Percentiles rank a stretch among this genome's conserved stretches.
Conservation (phyloP, 2,113 vertebrate species). For the Grus americana region DNA sequence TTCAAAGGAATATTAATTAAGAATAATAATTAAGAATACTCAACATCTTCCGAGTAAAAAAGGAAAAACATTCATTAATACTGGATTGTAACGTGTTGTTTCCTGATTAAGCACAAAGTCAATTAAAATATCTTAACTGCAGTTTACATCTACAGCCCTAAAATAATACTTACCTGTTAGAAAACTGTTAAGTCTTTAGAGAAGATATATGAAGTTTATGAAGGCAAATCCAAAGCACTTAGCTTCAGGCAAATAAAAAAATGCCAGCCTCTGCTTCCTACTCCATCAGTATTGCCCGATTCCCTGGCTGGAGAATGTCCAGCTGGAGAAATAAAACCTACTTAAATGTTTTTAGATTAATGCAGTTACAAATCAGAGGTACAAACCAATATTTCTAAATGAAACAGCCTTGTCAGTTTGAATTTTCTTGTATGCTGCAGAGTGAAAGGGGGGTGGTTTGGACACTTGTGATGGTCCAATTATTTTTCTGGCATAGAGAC, state of each 20-base stretch:
- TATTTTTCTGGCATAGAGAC: conserved; percentile 46
- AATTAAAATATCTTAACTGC: neutral
- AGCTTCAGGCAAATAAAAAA: neutral
- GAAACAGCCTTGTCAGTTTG: conserved; percentile 4
- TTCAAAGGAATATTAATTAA: neutral
- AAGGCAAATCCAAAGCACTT: neutral
- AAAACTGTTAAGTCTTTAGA: neutral
- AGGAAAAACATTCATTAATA: neutral
- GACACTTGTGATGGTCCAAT: conserved; percentile 45
- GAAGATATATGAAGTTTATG: neutral
- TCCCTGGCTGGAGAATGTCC: neutral
- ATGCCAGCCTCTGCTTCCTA: neutral
- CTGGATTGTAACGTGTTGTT: fast-evolving
- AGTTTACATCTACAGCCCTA: neutral
- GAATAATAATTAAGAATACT: neutral
- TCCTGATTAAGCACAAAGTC: neutral
- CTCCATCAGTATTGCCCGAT: neutral
- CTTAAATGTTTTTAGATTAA: conserved; percentile 61
- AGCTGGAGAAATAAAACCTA: conserved; percentile 16
- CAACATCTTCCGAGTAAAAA: neutral
- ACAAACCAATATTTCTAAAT: conserved; percentile 60
- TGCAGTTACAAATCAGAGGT: conserved; percentile 40
- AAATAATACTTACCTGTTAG: neutral
- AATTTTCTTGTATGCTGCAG: neutral
- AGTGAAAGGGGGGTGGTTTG: neutral